Percentiles rank a stretch among this genome's conserved stretches.
Conservation (phyloP, 2,888 invertebrate genomes). For the Mechanitis messenoides region DNA sequence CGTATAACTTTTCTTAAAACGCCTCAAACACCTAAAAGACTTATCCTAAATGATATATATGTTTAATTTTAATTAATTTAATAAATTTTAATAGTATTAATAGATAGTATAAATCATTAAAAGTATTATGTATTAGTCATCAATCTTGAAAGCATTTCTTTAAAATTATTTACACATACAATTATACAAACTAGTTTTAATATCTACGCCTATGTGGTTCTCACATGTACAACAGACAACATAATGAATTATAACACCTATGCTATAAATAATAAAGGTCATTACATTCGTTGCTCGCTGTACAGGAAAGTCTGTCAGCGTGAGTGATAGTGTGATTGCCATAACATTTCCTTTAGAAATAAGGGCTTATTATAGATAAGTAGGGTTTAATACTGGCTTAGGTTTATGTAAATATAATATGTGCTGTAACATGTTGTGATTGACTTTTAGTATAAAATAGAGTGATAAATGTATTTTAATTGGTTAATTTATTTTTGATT, state of each 20-base stretch:
- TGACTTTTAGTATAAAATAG: no score
- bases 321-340: constrained; percentile 45
- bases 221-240: constrained; percentile 11
- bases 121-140: not conserved
- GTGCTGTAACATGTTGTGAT: not conserved
- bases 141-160: constrained; percentile 3
- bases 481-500: no score
- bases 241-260: not conserved
- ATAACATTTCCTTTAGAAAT: constrained; percentile 38
- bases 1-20: no score
- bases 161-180: constrained; percentile 12
- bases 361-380: constrained; percentile 24
- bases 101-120: no score
- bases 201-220: constrained; percentile 19
- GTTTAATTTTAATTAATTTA: no score
- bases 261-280: not conserved
- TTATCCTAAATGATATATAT: no score
- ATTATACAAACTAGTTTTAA: constrained; percentile 27
- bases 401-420: constrained; percentile 7
- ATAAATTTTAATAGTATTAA: no score
- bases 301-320: constrained; percentile 40
- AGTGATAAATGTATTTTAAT: no score
- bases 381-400: constrained; percentile 11
- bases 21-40: no score
- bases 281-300: constrained; percentile 10